These are phyloP conservation scores for Larimichthys polyactis DNA, from an alignment of 2,113 vertebrate species.

Conservation along the genomic window DNA sequence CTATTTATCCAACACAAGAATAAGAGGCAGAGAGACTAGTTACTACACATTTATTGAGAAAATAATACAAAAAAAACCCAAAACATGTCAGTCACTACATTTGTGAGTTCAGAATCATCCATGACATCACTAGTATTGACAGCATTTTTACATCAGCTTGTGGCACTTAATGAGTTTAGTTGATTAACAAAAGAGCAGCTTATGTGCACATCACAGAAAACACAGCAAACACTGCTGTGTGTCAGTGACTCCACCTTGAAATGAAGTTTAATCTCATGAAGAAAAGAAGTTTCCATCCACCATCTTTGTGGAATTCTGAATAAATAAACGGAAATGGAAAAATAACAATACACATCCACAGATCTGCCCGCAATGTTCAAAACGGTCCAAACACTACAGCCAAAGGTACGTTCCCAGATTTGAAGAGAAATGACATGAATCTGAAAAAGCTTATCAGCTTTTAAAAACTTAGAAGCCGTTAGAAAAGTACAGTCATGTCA, in stretches of 20 bases:
- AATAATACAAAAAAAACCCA: conserved; percentile 30
- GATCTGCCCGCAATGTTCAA: background rate
- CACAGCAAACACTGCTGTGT: background rate
- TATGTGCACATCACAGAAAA: background rate
- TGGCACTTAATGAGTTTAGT: conserved; percentile 66
- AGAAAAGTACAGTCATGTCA: background rate
- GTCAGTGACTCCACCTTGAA: background rate
- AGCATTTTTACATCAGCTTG: conserved; percentile 40
- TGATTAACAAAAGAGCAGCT: conserved; percentile 29
- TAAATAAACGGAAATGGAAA: background rate
- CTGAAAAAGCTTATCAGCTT: conserved; percentile 3
- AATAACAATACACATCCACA: background rate
- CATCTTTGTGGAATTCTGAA: background rate
- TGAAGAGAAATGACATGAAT: background rate
- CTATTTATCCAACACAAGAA: conserved; percentile 1
- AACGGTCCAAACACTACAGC: background rate
- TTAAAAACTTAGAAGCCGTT: background rate
- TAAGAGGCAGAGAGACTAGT: background rate
- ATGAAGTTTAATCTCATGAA: conserved; percentile 36
- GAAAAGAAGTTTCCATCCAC: background rate
- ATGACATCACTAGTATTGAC: conserved; percentile 22
- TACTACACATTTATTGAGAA: conserved; percentile 54
- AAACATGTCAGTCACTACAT: conserved; percentile 8
- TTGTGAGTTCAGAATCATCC: conserved; percentile 9
- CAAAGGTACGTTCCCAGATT: background rate